Conservation (phyloP, 2,888 invertebrate genomes). For the Cepaea hortensis region DNA sequence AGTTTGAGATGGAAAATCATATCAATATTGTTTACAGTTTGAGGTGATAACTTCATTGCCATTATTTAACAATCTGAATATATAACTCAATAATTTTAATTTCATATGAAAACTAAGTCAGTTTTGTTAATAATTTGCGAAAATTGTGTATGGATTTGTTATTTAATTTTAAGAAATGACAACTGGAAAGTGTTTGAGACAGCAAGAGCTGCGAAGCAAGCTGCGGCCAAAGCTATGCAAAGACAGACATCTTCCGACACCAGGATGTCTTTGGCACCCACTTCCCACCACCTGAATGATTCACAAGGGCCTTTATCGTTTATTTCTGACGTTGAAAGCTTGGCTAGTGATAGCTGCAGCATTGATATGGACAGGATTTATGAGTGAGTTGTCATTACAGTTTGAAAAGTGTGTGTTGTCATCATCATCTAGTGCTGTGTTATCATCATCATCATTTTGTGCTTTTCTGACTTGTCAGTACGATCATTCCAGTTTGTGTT, state of each 20-base stretch:
- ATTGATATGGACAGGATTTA: conserved; percentile 67
- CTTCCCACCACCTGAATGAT: background rate
- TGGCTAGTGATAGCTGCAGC: conserved; percentile 68
- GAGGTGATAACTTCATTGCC: too few relatives aligned
- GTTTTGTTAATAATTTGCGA: too few relatives aligned
- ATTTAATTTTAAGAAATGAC: conserved; percentile 81
- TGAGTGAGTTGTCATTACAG: conserved; percentile 53
- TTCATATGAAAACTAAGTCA: too few relatives aligned
- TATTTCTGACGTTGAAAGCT: conserved; percentile 73
- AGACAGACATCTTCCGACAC: conserved; percentile 8
- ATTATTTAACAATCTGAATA: too few relatives aligned
- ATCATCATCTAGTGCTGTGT: background rate
- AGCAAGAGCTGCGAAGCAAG: conserved; percentile 78
- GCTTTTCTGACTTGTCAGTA: background rate
- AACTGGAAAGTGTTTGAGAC: conserved; percentile 94
- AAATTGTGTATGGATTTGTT: too few relatives aligned
- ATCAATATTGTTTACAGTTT: too few relatives aligned
- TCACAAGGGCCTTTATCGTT: conserved; percentile 6
- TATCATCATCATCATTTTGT: background rate
- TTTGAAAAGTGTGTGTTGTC: background rate
- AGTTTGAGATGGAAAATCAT: too few relatives aligned
- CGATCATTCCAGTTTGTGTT: too few relatives aligned
- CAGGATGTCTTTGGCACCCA: conserved; percentile 2
- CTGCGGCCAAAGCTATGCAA: conserved; percentile 48
- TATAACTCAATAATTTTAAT: too few relatives aligned